Percentiles rank a stretch among this genome's conserved stretches.
These are phyloP conservation scores for Ennomos quercinarius DNA, from an alignment of 2,888 invertebrate genomes.

Conservation along the genomic window DNA sequence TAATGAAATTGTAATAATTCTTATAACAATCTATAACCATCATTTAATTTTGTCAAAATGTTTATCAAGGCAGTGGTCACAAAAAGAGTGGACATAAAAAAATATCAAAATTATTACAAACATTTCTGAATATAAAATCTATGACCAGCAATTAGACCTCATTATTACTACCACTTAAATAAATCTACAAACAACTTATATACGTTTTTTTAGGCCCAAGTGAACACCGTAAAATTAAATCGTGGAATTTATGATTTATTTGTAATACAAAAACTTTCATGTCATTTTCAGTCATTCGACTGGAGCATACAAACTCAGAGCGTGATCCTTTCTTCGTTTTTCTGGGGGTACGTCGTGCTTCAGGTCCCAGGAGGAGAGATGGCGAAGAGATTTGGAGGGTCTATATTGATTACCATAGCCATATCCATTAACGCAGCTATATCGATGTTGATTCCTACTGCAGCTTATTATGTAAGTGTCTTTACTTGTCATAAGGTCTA, in stretches of 20 bases:
- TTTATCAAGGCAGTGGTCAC: too few species aligned
- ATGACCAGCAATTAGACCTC: too few species aligned
- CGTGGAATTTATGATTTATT: constrained; percentile 25
- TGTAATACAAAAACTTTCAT: background rate
- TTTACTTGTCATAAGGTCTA: background rate
- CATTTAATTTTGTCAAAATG: too few species aligned
- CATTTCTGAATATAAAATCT: too few species aligned
- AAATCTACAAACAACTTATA: too few species aligned
- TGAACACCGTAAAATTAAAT: too few species aligned
- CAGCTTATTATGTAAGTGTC: constrained; percentile 50
- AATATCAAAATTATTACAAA: too few species aligned
- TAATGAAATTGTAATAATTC: constrained; percentile 50
- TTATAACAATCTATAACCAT: too few species aligned
- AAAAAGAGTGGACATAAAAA: too few species aligned
- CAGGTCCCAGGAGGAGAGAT: constrained; percentile 88
- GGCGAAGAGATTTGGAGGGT: constrained; percentile 88
- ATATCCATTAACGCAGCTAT: constrained; percentile 63
- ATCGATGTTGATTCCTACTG: constrained; percentile 44
- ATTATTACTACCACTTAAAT: too few species aligned
- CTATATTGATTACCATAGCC: constrained; percentile 75
- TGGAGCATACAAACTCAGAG: constrained; percentile 81
- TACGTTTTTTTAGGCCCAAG: too few species aligned
- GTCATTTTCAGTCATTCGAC: constrained; percentile 53
- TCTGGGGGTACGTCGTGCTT: constrained; percentile 87
- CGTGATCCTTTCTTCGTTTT: constrained; percentile 80